These are phyloP conservation scores for Pogonocichla stellata DNA, from an alignment of 2,113 vertebrate genomes.

Conservation along the genomic window DNA sequence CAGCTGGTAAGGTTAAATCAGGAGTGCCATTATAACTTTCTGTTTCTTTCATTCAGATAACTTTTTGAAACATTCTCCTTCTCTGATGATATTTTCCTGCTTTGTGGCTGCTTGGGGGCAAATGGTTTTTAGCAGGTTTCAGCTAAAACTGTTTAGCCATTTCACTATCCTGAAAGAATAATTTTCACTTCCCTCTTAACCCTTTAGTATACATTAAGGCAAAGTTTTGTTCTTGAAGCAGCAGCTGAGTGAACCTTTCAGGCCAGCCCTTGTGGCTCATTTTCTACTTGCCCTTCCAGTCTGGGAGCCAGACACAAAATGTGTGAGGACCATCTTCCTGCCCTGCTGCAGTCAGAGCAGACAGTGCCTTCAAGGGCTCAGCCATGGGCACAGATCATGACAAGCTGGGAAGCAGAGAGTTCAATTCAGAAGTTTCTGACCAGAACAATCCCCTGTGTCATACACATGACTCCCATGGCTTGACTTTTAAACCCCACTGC, in stretches of 20 bases:
- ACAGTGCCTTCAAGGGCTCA: neutral
- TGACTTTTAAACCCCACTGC: neutral
- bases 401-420: neutral
- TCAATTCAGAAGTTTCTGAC: neutral
- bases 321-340: neutral
- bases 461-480: neutral
- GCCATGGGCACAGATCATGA: neutral
- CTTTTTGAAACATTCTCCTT: neutral
- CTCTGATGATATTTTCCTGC: neutral
- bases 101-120: neutral
- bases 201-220: neutral
- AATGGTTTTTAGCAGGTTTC: neutral
- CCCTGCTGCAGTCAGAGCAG: neutral
- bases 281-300: neutral
- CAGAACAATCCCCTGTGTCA: neutral
- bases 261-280: accelerated
- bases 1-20: neutral
- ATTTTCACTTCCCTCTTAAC: neutral
- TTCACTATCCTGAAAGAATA: neutral
- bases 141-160: neutral
- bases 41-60: neutral
- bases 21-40: neutral
- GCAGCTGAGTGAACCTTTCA: neutral
- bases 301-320: neutral
- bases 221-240: neutral